Percentiles rank a stretch among this genome's conserved stretches.
Conservation (phyloP, 2,797 vertebrate species). For the Ctenosaura bakeri region DNA sequence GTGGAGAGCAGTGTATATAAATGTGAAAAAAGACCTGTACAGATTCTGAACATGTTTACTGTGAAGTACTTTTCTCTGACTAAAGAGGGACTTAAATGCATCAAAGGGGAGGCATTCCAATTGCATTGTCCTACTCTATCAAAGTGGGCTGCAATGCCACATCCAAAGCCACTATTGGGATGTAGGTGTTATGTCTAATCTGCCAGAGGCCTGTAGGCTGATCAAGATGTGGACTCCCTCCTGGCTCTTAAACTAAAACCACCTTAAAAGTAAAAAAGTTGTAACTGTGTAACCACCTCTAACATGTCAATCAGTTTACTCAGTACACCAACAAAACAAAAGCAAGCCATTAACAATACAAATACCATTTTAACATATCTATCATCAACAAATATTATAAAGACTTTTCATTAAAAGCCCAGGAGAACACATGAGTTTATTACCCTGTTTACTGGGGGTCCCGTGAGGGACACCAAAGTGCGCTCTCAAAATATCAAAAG, state of each 20-base stretch:
- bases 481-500: no score
- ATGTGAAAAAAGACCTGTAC: neutral
- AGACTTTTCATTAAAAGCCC: neutral
- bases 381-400: neutral
- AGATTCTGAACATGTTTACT: neutral
- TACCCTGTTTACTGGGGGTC: no score
- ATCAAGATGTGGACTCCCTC: no score
- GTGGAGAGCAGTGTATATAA: neutral
- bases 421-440: neutral
- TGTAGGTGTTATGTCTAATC: neutral
- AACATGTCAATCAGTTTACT: no score
- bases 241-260: no score
- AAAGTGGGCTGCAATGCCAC: neutral
- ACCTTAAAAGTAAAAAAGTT: no score
- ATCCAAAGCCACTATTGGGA: neutral
- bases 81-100: neutral
- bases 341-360: neutral
- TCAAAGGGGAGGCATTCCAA: neutral
- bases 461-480: no score
- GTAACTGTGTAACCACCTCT: no score
- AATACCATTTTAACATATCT: neutral
- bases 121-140: neutral
- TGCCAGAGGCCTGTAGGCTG: no score
- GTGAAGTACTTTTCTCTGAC: neutral
- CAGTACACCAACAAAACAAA: neutral